Base-by-base conservation (phyloP, 2,113 vertebrate species). In the Poeciliopsis turrubarensis region DNA sequence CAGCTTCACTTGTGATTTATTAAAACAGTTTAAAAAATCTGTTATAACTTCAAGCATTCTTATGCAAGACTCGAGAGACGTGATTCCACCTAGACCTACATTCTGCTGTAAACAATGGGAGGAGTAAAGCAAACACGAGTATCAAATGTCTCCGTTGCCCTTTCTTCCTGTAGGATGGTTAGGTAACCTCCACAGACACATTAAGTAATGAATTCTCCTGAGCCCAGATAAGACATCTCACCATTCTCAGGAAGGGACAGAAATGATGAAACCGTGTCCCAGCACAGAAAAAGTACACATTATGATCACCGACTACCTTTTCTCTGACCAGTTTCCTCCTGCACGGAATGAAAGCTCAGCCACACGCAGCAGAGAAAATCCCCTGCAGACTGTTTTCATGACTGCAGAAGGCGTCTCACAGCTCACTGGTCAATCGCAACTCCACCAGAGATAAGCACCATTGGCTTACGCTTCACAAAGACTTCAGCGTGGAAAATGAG, bases 141-240 rank as follows among this genome's bases (percentile, higher is more conserved):
- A 17, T 60, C 30, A 31, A 1, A 9, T n/a, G 22, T 61, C 10
- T 41, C 37, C 1, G 13, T 29, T 41, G 65, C 25, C 44, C 37
- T 15, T 29, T n/a, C 51, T 63, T 32, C 57, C 27, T 51, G 2
- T 41, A 15, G 27, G 60, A 57, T 15, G 54, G 65, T 70, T 31
- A 63, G 10, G 31, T 30, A 60, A 68, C 74, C 83, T 75, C 84
- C 27, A n/a, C 57, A 71, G 83, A 41, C 73, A 70, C 68, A 81
- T 86, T 73, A 81, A 27, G 7, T 37, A 70, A 57, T 12, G 8
- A 79, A 78, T 69, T 85, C 86, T 68, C 77, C 70, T 1, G 74
- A 81, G 82, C 80, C 71, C 60, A 9, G 27, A 64, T 34, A 31
- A 62, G 30, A 79, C 34, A 69, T 27, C 75, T 75, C 75, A 17